Percentiles rank a stretch among this genome's conserved stretches.
These are phyloP conservation scores for Acestrorhynchus altus DNA, from an alignment of 2,797 vertebrate species.

Conservation along the genomic window DNA sequence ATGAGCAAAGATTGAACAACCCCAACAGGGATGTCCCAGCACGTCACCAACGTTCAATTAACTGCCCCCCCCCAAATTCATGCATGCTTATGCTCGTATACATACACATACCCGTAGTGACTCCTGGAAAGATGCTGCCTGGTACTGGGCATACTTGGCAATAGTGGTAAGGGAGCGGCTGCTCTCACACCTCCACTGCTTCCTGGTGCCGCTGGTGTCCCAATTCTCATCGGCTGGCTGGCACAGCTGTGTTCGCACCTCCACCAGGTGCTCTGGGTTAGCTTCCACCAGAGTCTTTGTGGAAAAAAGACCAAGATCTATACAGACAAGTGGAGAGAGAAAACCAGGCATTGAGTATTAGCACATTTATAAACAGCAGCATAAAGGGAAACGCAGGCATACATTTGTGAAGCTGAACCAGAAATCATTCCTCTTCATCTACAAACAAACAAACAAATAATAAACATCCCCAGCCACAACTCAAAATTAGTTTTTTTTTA, in stretches of 20 bases:
- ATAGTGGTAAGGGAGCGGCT: constrained; percentile 95
- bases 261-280: constrained; percentile 96
- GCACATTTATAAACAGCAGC: not conserved
- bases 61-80: no score
- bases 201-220: constrained; percentile 91
- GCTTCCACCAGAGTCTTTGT: constrained; percentile 98
- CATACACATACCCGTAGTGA: constrained; percentile 86
- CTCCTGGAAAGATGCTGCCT: constrained; percentile 97
- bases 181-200: constrained; percentile 98
- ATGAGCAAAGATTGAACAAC: no score
- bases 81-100: no score
- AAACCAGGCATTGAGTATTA: not conserved
- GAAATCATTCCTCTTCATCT: no score
- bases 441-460: no score
- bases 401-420: no score
- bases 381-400: not conserved
- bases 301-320: constrained; percentile 96
- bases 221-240: constrained; percentile 98
- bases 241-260: constrained; percentile 93
- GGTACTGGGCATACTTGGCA: constrained; percentile 97
- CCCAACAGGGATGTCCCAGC: no score
- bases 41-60: no score
- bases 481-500: no score
- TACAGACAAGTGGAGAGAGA: not conserved
- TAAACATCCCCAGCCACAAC: no score